Evolutionary conservation across 1,140 invertebrate genomes (phyloP).

Genomic region (Stenopsyche tienmushanensis): DNA sequence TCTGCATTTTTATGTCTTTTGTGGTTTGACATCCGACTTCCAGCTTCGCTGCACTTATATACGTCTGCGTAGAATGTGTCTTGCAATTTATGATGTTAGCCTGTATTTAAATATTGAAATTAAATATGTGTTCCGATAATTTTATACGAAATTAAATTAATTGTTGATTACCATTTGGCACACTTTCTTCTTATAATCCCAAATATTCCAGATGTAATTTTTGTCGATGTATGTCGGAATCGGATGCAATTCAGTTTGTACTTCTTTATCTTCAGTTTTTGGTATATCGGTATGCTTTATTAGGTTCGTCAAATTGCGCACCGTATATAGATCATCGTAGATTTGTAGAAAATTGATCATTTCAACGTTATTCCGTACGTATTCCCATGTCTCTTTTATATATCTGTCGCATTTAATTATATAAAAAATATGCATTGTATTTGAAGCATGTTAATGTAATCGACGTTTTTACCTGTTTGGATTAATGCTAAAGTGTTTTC

Average conservation of each 20-base stretch:
- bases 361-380: conserved; percentile 58
- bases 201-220: conserved; percentile 74
- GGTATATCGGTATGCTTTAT: conserved; percentile 39
- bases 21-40: conserved; percentile 58
- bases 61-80: conserved; percentile 65
- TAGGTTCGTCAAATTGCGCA: conserved; percentile 47
- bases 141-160: no score
- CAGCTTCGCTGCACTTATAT: conserved; percentile 55
- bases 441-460: background rate
- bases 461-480: conserved; percentile 56
- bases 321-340: conserved; percentile 53
- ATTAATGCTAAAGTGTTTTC: conserved; percentile 58
- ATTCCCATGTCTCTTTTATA: conserved; percentile 56
- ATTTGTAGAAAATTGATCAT: conserved; percentile 62
- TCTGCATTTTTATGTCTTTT: conserved; percentile 39
- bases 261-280: conserved; percentile 58
- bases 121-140: conserved; percentile 3
- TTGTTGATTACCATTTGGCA: conserved; percentile 62
- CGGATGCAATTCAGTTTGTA: conserved; percentile 73
- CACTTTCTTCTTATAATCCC: conserved; percentile 70
- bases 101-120: conserved; percentile 44
- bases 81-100: conserved; percentile 57
- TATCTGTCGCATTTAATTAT: conserved; percentile 49
- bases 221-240: conserved; percentile 63
- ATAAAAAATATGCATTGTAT: conserved; percentile 10